Evolutionary conservation across 2,113 vertebrate genomes (phyloP), one percentile per base, ranked within the genome.

Genomic region (Alces alces): DNA sequence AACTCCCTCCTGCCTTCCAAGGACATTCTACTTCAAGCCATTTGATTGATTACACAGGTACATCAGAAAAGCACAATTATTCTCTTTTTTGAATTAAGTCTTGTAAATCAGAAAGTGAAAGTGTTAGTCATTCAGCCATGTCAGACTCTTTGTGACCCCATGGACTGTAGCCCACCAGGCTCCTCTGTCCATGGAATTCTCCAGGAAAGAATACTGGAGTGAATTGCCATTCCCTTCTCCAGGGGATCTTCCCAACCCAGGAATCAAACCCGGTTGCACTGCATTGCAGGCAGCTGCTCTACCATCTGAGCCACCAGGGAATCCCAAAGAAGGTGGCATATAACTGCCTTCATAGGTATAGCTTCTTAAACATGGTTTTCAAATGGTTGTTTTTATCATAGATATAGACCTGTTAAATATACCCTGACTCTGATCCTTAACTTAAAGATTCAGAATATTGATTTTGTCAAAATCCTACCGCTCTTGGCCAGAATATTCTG

Each of bases 391-490:
- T 95, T 97, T 96, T 79, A 95, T 91, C 86, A 91, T 84, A 95
- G 73, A 70, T 96, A 89, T 5, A 89, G 27, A 70, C 47, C 87
- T 95, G 13, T 96, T 96, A 94, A 97, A 88, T 93, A 93, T 91
- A 33, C 25, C 9, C n/a, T 87, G 36, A 86, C 66, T 96, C 47
- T 96, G 78, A 94, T 94, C 91, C 89, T 93, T 97, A 95, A 95
- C 36, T 88, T 97, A 95, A 96, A 97, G 95, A 97, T 96, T 97
- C 95, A 91, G 88, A 96, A 94, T 95, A 98, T 95, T 93, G 93
- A 98, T 96, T 82, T 94, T 97, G 66, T 97, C 45, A 70, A 86
- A 86, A 83, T 96, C 89, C 92, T 92, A 66, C 33, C 97, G 45
- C 93, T 96, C 95, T 95, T 89, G 57, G 52, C 89, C 55, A 96